These are phyloP conservation scores for Hyles vespertilio DNA, from an alignment of 1,140 invertebrate species.

Conservation along the genomic window DNA sequence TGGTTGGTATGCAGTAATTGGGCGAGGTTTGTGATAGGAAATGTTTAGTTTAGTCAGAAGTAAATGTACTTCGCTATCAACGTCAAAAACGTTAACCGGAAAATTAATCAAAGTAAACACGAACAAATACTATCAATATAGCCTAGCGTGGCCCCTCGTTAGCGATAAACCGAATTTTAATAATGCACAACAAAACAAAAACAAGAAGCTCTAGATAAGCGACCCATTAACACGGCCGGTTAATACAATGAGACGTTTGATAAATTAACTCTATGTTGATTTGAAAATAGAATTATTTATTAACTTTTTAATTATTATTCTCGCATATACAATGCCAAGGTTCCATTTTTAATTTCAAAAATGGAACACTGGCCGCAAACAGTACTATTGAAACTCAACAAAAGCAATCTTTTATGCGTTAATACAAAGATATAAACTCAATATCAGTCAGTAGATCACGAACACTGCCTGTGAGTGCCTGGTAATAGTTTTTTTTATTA, in stretches of 20 bases:
- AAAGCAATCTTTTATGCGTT: slow-evolving; percentile 8
- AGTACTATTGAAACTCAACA: slow-evolving; percentile 15
- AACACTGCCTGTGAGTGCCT: slow-evolving; percentile 23
- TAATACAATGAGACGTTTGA: slow-evolving; percentile 53
- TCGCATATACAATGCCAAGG: neutral
- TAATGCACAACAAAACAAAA: slow-evolving; percentile 51
- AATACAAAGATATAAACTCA: slow-evolving; percentile 20
- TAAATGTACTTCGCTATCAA: slow-evolving; percentile 2
- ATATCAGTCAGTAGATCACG: slow-evolving; percentile 34
- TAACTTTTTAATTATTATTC: neutral
- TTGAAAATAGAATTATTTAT: neutral
- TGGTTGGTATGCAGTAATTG: too few species aligned
- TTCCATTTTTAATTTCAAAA: neutral
- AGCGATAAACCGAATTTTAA: slow-evolving; percentile 50
- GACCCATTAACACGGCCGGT: slow-evolving; percentile 50
- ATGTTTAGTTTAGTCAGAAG: neutral
- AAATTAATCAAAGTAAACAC: slow-evolving; percentile 41
- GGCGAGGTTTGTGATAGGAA: too few species aligned
- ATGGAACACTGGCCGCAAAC: neutral
- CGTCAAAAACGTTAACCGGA: slow-evolving; percentile 31
- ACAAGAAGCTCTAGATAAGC: slow-evolving; percentile 38
- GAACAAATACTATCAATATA: slow-evolving; percentile 24
- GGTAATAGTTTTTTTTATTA: slow-evolving; percentile 28
- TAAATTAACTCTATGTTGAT: slow-evolving; percentile 36
- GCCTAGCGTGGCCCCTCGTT: slow-evolving; percentile 38